Conservation (phyloP, 1,140 invertebrate species). For the Apis laboriosa region DNA sequence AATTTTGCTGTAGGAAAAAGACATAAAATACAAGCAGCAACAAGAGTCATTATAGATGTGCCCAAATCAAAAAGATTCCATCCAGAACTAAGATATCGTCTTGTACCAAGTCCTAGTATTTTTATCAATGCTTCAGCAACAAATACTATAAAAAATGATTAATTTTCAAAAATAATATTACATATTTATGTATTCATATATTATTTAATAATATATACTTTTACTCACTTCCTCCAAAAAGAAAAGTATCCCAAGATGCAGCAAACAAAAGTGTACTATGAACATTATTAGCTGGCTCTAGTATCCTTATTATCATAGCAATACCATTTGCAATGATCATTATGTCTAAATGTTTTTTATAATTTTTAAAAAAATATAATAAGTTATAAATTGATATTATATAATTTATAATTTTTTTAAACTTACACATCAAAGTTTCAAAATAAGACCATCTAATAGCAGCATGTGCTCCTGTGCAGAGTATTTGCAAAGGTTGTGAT, state of each 20-base stretch:
- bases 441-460: slow-evolving; percentile 87
- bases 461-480: slow-evolving; percentile 84
- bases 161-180: background rate
- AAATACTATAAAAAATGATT: slow-evolving; percentile 85
- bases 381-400: background rate
- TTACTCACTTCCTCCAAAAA: slow-evolving; percentile 86
- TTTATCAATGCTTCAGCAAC: slow-evolving; percentile 88
- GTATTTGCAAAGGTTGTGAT: slow-evolving; percentile 83
- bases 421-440: slow-evolving; percentile 88
- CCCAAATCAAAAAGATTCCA: slow-evolving; percentile 94
- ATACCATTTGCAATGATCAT: slow-evolving; percentile 86
- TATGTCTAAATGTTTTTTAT: slow-evolving; percentile 80
- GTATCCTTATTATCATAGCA: slow-evolving; percentile 84
- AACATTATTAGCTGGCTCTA: slow-evolving; percentile 79
- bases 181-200: background rate
- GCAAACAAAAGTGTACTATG: slow-evolving; percentile 84
- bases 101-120: slow-evolving; percentile 87
- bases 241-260: slow-evolving; percentile 88
- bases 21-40: slow-evolving; percentile 85
- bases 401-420: background rate
- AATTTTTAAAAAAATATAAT: slow-evolving; percentile 12
- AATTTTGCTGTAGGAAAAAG: slow-evolving; percentile 86
- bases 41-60: slow-evolving; percentile 86
- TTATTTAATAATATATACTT: background rate
- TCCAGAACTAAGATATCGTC: slow-evolving; percentile 88